Base-by-base conservation (phyloP, 2,888 invertebrate species). In the Eupithecia subfuscata region DNA sequence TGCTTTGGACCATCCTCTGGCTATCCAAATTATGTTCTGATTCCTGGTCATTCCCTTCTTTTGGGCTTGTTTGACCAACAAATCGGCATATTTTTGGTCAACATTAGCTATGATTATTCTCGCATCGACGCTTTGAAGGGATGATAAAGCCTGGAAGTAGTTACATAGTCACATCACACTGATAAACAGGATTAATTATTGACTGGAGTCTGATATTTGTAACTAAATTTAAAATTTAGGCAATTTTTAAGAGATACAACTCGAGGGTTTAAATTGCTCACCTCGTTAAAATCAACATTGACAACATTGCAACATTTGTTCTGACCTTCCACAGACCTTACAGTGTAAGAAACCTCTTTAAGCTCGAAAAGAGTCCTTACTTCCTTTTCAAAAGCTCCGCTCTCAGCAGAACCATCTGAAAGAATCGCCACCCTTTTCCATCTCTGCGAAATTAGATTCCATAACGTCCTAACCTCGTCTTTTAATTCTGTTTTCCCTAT, bases 21-120 rank as follows among this genome's bases (percentile, higher is more conserved):
- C 76, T 1, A 86, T 77, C 83, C 83, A 85, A 0, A 78, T 75
- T 2, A 82, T 74, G 2, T 75, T 60, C 2, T 78, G 70, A 0
- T 69, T 65, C 11, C 68, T 56, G 0, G 52, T n/a, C 7, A 14
- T 25, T 5, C 14, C 11, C 5, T 73, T 9, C 0, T 25, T 0
- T 0, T 64, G 14, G 0, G 78, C 73, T 6, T 78, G 70, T 0
- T 52, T 0, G 0, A 63, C 40, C 7, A 85, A n/a, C 4, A 22
- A 60, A 4, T 6, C 9, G 4, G 81, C 78, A 45, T 86, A 78
- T 45, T 68, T 18, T 34, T 79, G 74, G 5, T 82, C 82, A 1
- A 89, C 75, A 48, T 90, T 90, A 5, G 82, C 83, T 52, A 90
- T 84, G 14, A 90, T 79, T 52, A 90, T 82, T 45, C 34, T 83